Conservation (phyloP, 53 echinoderm and acorn worm genomes). For the Zoroaster sp. region DNA sequence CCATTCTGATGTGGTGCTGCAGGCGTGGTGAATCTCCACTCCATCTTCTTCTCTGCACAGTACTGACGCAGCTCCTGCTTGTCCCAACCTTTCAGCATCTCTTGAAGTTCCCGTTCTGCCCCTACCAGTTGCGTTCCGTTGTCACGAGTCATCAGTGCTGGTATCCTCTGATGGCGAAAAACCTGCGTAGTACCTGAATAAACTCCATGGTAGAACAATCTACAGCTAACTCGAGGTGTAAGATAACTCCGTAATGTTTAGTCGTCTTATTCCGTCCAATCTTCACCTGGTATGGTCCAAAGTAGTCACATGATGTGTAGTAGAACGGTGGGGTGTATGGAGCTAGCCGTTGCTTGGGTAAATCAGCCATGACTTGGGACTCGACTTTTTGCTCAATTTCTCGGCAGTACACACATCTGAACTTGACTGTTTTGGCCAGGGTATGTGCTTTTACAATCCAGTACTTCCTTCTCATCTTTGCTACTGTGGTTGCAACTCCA, state of each 20-base stretch:
- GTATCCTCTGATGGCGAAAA: conserved; percentile 64
- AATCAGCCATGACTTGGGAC: conserved; percentile 39
- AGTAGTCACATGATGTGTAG: conserved; percentile 56
- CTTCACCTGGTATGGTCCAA: conserved; percentile 56
- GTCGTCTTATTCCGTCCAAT: conserved; percentile 44
- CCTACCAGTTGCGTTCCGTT: conserved; percentile 62
- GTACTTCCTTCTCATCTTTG: conserved; percentile 58
- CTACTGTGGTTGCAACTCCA: conserved; percentile 64
- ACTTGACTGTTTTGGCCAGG: conserved; percentile 61
- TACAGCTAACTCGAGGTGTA: conserved; percentile 56
- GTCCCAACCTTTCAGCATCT: not conserved
- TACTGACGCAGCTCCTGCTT: not conserved
- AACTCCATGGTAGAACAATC: conserved; percentile 61
- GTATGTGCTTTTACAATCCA: conserved; percentile 62
- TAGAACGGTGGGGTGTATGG: conserved; percentile 58
- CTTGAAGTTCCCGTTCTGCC: not conserved
- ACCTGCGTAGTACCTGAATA: conserved; percentile 44
- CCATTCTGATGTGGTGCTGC: conserved; percentile 65
- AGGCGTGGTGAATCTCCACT: conserved; percentile 3
- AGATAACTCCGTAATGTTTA: conserved; percentile 44
- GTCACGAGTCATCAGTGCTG: conserved; percentile 37
- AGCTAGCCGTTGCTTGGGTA: conserved; percentile 44
- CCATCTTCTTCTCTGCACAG: not conserved
- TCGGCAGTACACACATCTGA: conserved; percentile 54
- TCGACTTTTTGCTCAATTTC: conserved; percentile 32